Conservation (phyloP, 1,140 invertebrate genomes). For the Drosophila kikkawai region DNA sequence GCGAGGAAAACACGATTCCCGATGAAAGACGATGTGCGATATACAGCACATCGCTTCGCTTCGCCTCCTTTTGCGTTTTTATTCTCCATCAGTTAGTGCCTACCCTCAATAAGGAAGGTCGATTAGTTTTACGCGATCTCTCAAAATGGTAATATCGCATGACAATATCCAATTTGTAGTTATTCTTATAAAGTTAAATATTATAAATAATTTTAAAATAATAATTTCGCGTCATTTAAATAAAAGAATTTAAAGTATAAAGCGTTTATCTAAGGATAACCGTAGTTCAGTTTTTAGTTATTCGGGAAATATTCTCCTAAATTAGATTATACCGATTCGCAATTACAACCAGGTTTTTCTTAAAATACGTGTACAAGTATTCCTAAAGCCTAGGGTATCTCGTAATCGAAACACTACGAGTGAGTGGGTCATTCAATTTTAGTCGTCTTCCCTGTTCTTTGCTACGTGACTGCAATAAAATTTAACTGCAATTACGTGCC, state of each 20-base stretch:
- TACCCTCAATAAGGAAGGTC: constrained; percentile 21
- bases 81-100: constrained; percentile 9
- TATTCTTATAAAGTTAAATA: neutral
- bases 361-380: neutral
- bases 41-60: constrained; percentile 28
- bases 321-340: neutral
- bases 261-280: neutral
- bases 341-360: neutral
- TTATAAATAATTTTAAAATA: neutral
- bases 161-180: neutral
- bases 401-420: neutral
- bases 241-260: neutral
- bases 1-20: constrained; percentile 28
- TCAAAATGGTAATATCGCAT: constrained; percentile 11
- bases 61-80: constrained; percentile 40
- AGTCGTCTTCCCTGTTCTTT: constrained; percentile 40
- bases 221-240: neutral
- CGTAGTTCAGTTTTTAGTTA: neutral
- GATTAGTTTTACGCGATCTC: constrained; percentile 8
- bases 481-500: constrained; percentile 79
- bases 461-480: constrained; percentile 78
- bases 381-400: constrained; percentile 16
- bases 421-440: constrained; percentile 25
- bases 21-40: constrained; percentile 44
- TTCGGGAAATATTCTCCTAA: neutral